A percentile compares a stretch with the other conserved stretches of the same genome.
These are phyloP conservation scores for Lasiommata megera DNA, from an alignment of 2,888 invertebrate genomes.

Conservation along the genomic window DNA sequence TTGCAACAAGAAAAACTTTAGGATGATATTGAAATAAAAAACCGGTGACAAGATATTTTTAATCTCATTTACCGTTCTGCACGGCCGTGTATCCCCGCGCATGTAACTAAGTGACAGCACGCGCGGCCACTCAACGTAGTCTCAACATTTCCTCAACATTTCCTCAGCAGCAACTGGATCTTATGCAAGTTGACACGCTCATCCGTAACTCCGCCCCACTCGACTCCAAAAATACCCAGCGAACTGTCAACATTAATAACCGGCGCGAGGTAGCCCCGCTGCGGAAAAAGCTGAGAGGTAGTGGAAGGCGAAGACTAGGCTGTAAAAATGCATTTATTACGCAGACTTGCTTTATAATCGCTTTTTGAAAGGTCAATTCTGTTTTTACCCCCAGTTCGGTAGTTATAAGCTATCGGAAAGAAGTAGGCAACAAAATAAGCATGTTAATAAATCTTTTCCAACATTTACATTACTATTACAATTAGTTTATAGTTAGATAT, in stretches of 20 bases:
- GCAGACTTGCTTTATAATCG: too few species aligned
- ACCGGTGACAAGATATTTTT: not conserved
- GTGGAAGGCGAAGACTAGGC: too few species aligned
- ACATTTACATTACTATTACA: too few species aligned
- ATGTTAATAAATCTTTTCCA: too few species aligned
- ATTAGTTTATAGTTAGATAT: too few species aligned
- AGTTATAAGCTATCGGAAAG: too few species aligned
- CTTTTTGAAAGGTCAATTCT: too few species aligned
- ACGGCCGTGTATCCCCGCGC: constrained; percentile 32
- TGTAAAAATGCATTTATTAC: too few species aligned
- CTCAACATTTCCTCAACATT: constrained; percentile 41
- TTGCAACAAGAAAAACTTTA: too few species aligned
- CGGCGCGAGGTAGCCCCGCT: constrained; percentile 7
- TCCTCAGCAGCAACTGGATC: constrained; percentile 37
- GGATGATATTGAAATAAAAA: too few species aligned
- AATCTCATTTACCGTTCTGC: not conserved
- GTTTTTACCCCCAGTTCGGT: too few species aligned
- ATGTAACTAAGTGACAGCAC: constrained; percentile 37
- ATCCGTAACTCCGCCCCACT: constrained; percentile 39
- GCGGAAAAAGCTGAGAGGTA: not conserved
- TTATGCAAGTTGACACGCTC: constrained; percentile 46
- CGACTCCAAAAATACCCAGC: constrained; percentile 34
- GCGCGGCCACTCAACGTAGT: constrained; percentile 35
- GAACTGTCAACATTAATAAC: constrained; percentile 34
- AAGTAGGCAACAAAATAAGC: too few species aligned